Conservation (phyloP, 2,113 vertebrate species). For the Gopherus flavomarginatus region DNA sequence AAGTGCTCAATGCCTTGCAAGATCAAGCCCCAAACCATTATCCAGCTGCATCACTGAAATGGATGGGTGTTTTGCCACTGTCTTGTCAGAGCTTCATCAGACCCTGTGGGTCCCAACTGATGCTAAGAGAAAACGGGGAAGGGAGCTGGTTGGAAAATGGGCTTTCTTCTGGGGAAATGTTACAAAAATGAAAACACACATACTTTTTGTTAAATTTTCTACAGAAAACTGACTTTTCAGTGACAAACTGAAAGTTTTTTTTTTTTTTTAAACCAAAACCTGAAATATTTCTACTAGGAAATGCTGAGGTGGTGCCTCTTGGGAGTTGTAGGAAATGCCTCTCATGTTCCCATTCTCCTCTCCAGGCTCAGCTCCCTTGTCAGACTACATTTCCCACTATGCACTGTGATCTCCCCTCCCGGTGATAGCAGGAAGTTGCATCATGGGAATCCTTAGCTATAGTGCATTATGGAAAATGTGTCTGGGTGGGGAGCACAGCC, state of each 20-base stretch:
- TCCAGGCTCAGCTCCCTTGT: not conserved
- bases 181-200: not conserved
- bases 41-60: not conserved
- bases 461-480: not conserved
- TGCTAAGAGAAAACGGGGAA: too few species aligned
- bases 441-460: not conserved
- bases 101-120: too few species aligned
- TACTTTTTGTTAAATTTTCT: too few species aligned
- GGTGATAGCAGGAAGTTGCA: not conserved
- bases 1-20: not conserved
- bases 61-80: too few species aligned
- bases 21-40: not conserved
- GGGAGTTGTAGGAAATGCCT: not conserved
- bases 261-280: not conserved
- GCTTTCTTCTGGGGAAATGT: not conserved
- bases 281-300: not conserved
- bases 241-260: not conserved
- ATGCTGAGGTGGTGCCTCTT: fast-evolving
- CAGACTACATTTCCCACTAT: not conserved
- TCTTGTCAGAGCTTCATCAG: too few species aligned
- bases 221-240: too few species aligned
- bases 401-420: not conserved
- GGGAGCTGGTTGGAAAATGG: too few species aligned
- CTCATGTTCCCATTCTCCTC: not conserved
- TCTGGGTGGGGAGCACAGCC: not conserved